Percentiles rank a stretch among this genome's conserved stretches.
Conservation (phyloP, 2,888 invertebrate species). For the Acleris emargana region DNA sequence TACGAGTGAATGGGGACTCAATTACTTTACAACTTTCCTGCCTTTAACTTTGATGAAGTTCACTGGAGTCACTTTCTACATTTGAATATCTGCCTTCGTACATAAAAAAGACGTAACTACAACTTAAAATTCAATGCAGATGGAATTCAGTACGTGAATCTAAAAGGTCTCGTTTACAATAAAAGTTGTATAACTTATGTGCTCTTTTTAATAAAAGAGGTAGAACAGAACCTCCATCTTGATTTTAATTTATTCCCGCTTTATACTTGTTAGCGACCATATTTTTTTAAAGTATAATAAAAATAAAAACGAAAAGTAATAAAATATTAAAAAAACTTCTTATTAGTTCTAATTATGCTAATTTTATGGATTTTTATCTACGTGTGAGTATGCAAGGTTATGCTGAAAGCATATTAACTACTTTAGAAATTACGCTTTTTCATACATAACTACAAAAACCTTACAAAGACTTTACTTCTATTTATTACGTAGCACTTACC, state of each 20-base stretch:
- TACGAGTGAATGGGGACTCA: conserved; percentile 2
- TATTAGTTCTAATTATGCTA: neutral
- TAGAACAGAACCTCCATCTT: neutral
- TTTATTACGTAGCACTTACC: conserved; percentile 1
- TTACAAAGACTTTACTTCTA: conserved; percentile 14
- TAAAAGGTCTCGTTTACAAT: too few relatives aligned
- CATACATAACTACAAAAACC: conserved; percentile 37
- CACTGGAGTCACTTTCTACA: conserved; percentile 16
- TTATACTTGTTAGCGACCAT: neutral
- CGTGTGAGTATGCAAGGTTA: conserved; percentile 46
- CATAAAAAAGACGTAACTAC: too few relatives aligned
- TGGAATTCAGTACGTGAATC: too few relatives aligned
- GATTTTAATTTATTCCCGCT: conserved; percentile 3
- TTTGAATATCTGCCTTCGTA: conserved; percentile 21
- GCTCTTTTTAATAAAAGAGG: too few relatives aligned
- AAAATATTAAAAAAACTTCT: neutral
- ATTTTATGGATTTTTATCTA: conserved; percentile 37
- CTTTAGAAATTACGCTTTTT: conserved; percentile 81
- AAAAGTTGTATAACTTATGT: too few relatives aligned
- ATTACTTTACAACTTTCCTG: conserved; percentile 26
- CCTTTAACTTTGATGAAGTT: conserved; percentile 23
- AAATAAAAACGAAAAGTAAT: too few relatives aligned
- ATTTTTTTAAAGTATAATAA: neutral
- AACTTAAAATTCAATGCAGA: too few relatives aligned
- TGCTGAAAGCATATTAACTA: conserved; percentile 70